phyloP scores from a whole-genome alignment of 2,888 invertebrate genomes.

The Carterocephalus palaemon region DNA sequence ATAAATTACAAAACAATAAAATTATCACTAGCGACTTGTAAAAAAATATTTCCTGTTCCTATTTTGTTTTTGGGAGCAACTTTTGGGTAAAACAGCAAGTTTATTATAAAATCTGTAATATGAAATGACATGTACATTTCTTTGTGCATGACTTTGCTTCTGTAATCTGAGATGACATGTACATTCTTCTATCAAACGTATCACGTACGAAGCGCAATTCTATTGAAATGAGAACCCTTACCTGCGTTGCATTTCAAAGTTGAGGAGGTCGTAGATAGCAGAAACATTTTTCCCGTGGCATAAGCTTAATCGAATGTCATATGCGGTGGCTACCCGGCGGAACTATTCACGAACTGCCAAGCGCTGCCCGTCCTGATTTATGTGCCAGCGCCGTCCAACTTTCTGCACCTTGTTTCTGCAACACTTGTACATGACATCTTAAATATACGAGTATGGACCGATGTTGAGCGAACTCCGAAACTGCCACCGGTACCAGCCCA shows the following conservation, averaged over 20 bases:
- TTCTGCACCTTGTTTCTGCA: constrained; percentile 71
- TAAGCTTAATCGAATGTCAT: constrained; percentile 71
- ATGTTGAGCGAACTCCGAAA: constrained; percentile 19
- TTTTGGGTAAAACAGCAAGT: too few species aligned
- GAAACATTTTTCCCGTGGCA: constrained; percentile 34
- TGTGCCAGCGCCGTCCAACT: constrained; percentile 67
- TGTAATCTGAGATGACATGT: too few species aligned
- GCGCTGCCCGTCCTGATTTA: constrained; percentile 66
- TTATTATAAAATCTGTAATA: too few species aligned
- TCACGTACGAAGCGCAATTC: constrained; percentile 23
- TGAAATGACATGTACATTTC: too few species aligned
- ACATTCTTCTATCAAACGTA: constrained; percentile 12
- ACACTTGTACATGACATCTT: constrained; percentile 70
- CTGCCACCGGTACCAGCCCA: constrained; percentile 16
- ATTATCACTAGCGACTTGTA: too few species aligned
- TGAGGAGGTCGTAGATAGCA: constrained; percentile 17
- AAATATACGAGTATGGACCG: constrained; percentile 54
- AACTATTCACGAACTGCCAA: constrained; percentile 63
- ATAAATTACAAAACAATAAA: too few species aligned
- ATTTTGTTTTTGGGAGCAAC: too few species aligned
- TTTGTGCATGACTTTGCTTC: too few species aligned
- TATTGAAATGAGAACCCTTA: constrained; percentile 19
- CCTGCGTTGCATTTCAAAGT: constrained; percentile 22
- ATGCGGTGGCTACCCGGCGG: constrained; percentile 61
- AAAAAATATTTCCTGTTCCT: too few species aligned